Conservation (phyloP, 2,113 vertebrate species). For the Daboia siamensis region DNA sequence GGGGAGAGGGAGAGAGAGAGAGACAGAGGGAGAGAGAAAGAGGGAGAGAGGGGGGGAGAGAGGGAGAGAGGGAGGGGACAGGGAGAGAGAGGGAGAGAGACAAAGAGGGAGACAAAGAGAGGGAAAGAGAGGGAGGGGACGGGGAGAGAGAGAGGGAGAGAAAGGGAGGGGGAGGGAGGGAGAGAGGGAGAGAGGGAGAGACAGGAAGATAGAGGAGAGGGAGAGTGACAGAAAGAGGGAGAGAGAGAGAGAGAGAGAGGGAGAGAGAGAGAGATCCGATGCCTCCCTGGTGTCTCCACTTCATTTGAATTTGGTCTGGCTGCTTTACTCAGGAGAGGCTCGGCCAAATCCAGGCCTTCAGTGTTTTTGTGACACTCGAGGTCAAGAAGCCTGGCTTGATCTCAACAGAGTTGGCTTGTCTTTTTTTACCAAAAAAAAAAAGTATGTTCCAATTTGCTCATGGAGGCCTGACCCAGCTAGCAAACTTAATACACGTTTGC, state of each 20-base stretch:
- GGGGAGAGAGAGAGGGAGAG: too few relatives aligned
- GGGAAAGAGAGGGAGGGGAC: too few relatives aligned
- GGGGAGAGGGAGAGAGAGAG: too few relatives aligned
- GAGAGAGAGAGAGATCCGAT: not conserved
- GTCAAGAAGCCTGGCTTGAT: not conserved
- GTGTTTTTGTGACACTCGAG: not conserved
- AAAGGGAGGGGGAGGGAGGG: too few relatives aligned
- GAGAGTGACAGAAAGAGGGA: too few relatives aligned
- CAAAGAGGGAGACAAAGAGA: too few relatives aligned
- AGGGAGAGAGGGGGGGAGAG: not conserved
- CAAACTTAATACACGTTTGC: not conserved
- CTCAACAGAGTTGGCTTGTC: not conserved
- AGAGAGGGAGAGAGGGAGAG: too few relatives aligned
- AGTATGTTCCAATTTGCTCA: not conserved
- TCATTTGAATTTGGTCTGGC: not conserved
- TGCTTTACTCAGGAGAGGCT: not conserved
- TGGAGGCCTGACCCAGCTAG: too few relatives aligned
- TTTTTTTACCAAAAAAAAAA: not conserved
- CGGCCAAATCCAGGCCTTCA: not conserved
- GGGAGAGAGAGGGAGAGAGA: accelerated
- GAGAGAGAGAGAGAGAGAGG: too few relatives aligned
- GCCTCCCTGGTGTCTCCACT: not conserved
- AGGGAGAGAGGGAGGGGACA: too few relatives aligned
- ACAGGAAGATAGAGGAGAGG: too few relatives aligned
- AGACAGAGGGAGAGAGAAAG: not conserved